These are phyloP conservation scores for Catocala sponsa DNA, from an alignment of 2,888 invertebrate genomes.

Conservation along the genomic window DNA sequence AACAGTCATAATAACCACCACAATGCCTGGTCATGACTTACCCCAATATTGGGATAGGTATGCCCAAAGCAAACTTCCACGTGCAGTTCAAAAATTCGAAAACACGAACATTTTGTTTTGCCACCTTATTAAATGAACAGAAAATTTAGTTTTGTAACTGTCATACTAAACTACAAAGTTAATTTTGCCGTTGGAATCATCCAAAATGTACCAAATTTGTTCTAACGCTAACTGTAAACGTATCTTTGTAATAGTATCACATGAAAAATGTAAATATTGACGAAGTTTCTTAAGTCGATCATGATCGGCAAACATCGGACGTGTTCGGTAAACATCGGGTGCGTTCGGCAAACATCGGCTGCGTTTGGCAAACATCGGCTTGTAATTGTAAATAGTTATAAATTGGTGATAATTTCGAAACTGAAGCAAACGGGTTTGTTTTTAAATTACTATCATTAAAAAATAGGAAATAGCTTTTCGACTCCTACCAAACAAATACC, in stretches of 20 bases:
- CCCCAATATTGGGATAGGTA: slow-evolving; percentile 45
- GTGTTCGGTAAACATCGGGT: slow-evolving; percentile 41
- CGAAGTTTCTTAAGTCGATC: slow-evolving; percentile 55
- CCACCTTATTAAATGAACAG: background rate
- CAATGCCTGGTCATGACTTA: slow-evolving; percentile 49
- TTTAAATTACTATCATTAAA: slow-evolving; percentile 40
- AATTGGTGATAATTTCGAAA: slow-evolving; percentile 60
- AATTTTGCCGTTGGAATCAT: background rate
- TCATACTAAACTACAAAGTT: slow-evolving; percentile 12
- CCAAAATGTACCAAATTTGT: background rate
- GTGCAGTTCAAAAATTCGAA: slow-evolving; percentile 12
- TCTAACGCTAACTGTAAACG: slow-evolving; percentile 17
- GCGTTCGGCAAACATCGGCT: slow-evolving; percentile 41
- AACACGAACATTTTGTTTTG: background rate
- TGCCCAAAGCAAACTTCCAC: slow-evolving; percentile 26
- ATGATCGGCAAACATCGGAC: slow-evolving; percentile 58
- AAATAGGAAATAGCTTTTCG: slow-evolving; percentile 13
- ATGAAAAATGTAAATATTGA: slow-evolving; percentile 53
- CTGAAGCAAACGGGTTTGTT: slow-evolving; percentile 50
- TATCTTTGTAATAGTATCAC: slow-evolving; percentile 32
- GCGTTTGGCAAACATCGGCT: slow-evolving; percentile 35
- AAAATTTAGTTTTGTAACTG: slow-evolving; percentile 14
- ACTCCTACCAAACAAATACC: background rate
- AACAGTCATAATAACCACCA: slow-evolving; percentile 47
- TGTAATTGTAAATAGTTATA: slow-evolving; percentile 40